Evolutionary conservation across 2,113 vertebrate genomes (phyloP), one percentile per base, ranked within the genome.

Genomic region (Leuciscus idus): DNA sequence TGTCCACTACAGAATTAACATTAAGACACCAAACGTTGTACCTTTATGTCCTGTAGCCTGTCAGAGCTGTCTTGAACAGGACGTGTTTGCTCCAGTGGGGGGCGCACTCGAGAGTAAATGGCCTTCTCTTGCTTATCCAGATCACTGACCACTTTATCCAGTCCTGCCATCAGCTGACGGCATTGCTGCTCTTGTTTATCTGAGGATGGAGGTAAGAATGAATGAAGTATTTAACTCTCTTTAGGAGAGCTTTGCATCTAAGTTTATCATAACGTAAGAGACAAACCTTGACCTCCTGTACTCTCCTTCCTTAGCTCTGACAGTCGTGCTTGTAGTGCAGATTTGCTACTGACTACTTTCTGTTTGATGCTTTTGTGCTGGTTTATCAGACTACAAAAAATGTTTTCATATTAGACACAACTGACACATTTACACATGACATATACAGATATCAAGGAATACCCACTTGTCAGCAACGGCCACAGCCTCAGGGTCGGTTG

Each of bases 81-180:
- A 23, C 96, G 93, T 55, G 90, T 97, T 91, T 97, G 97, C 87
- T 99, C 97, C 92, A 99, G 94, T 0, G 98, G 98, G 0, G 98
- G 98, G 1, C 98, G 95, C 12, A 98, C 92, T 87, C 95, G 93
- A 6, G 93, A 85, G 0, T 96, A 95, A 91, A 99, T 96, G 17
- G 94, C 95, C 78, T 97, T 98, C 91, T 99, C 97, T 91, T 98
- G 97, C 89, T 96, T 96, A 86, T 97, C 96, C 88, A 99, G 91
- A 89, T 98, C 96, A 0, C 93, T 94, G 88, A 91, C 89, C 11
- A 98, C 97, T 85, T 96, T 97, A 88, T 99, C 98, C 92, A 99
- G 91, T 59, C 96, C 92, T 0, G 98, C 97, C 92, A 99, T 95
- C 87, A 97, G 92, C 92, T 99, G 97, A 10, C 97, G 96, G 0